Percentiles rank a stretch among this genome's conserved stretches.
phyloP scores from a whole-genome alignment of 2,888 invertebrate genomes.

The Thereva unica region DNA sequence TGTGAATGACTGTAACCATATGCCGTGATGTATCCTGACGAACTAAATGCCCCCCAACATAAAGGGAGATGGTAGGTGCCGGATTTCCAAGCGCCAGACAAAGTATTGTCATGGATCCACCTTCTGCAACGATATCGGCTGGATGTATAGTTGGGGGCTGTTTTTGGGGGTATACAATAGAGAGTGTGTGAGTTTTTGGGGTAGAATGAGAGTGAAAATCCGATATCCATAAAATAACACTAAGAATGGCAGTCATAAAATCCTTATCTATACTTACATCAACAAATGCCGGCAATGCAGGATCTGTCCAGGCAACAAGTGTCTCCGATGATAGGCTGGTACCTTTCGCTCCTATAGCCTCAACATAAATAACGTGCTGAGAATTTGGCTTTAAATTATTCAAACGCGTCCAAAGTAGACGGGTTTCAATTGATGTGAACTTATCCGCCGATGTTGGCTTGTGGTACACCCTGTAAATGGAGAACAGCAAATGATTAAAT shows the following conservation, averaged over 20 bases:
- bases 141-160: constrained; percentile 85
- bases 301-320: constrained; percentile 83
- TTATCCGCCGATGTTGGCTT: constrained; percentile 68
- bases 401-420: constrained; percentile 72
- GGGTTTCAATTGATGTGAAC: constrained; percentile 67
- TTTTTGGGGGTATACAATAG: not conserved
- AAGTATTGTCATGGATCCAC: constrained; percentile 82
- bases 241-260: too few relatives aligned
- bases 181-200: too few relatives aligned
- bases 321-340: constrained; percentile 80
- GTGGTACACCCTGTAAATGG: constrained; percentile 65
- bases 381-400: constrained; percentile 77
- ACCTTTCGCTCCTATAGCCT: constrained; percentile 70
- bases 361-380: constrained; percentile 79
- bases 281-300: constrained; percentile 83
- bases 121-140: constrained; percentile 79
- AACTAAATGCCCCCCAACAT: constrained; percentile 74
- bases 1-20: constrained; percentile 85
- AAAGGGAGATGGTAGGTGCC: constrained; percentile 80
- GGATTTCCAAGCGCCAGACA: constrained; percentile 86
- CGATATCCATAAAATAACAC: too few relatives aligned
- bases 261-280: constrained; percentile 63
- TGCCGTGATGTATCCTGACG: constrained; percentile 80
- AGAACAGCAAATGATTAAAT: constrained; percentile 9
- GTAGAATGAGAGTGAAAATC: too few relatives aligned